These are phyloP conservation scores for Pseudomyrmex concolor DNA, from an alignment of 1,140 invertebrate genomes.

Conservation along the genomic window DNA sequence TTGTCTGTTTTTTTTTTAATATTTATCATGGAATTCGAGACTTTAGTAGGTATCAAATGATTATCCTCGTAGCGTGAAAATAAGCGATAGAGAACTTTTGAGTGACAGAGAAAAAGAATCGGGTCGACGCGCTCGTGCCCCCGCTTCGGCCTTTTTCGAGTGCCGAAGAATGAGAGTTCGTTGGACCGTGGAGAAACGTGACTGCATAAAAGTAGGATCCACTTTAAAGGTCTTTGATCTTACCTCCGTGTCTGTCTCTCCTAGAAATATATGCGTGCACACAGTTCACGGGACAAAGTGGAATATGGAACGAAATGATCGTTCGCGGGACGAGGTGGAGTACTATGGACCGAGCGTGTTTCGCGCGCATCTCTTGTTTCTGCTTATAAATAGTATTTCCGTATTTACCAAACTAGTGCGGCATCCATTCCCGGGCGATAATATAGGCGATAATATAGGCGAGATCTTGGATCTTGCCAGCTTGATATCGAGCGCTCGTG, in stretches of 20 bases:
- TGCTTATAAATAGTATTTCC: constrained; percentile 21
- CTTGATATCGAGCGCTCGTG: constrained; percentile 19
- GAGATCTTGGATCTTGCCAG: constrained; percentile 4
- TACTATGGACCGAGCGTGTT: constrained; percentile 28
- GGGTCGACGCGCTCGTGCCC: constrained; percentile 20
- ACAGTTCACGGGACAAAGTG: constrained; percentile 56
- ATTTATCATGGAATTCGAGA: constrained; percentile 8
- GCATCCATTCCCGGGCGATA: not conserved
- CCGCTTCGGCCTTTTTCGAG: constrained; percentile 21
- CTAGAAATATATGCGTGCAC: constrained; percentile 52
- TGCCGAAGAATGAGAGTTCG: constrained; percentile 55
- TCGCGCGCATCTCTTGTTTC: not conserved
- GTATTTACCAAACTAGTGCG: constrained; percentile 36
- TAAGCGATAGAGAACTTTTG: constrained; percentile 40
- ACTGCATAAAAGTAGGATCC: constrained; percentile 67
- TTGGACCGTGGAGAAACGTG: constrained; percentile 65
- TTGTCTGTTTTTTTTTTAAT: not conserved
- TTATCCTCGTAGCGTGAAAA: not conserved
- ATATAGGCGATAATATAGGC: constrained; percentile 3
- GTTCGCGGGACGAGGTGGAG: constrained; percentile 37
- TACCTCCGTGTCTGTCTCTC: constrained; percentile 52
- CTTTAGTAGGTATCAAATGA: constrained; percentile 4
- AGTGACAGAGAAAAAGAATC: constrained; percentile 13
- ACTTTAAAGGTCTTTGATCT: constrained; percentile 64
- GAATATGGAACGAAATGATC: constrained; percentile 45